A percentile compares a stretch with the other conserved stretches of the same genome.
Conservation (phyloP, 2,113 vertebrate genomes). For the Chamaea fasciata region DNA sequence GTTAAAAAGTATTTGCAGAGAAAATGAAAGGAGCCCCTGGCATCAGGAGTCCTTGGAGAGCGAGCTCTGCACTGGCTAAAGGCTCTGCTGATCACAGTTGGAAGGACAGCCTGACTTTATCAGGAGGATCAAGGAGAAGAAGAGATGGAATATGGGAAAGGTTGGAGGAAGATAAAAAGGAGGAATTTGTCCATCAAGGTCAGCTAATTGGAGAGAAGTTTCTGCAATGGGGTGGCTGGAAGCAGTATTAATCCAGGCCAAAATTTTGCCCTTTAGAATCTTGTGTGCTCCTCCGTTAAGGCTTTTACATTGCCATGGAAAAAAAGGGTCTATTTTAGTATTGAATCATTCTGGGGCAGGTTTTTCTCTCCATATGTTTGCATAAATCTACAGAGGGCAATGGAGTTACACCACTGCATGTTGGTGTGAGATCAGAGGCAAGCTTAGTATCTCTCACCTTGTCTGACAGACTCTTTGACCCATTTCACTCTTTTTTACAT, state of each 20-base stretch:
- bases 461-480: constrained; percentile 55
- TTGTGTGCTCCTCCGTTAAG: background rate
- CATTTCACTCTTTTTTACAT: constrained; percentile 30
- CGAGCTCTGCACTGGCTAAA: constrained; percentile 41
- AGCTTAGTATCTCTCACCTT: constrained; percentile 46
- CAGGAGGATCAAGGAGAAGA: constrained; percentile 58
- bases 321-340: constrained; percentile 16
- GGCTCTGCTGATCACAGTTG: constrained; percentile 52
- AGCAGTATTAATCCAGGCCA: constrained; percentile 34
- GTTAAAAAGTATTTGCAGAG: constrained; percentile 54
- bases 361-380: constrained; percentile 54
- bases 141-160: constrained; percentile 56
- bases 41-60: constrained; percentile 48
- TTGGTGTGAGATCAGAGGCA: constrained; percentile 47
- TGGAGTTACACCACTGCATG: constrained; percentile 30
- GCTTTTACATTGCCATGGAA: constrained; percentile 1
- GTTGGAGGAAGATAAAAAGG: constrained; percentile 60
- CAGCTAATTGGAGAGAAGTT: constrained; percentile 42
- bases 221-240: background rate
- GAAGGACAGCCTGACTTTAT: constrained; percentile 62
- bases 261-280: constrained; percentile 27
- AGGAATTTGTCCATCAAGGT: constrained; percentile 52
- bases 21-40: constrained; percentile 61
- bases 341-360: constrained; percentile 24
- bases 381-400: constrained; percentile 63